A percentile compares a stretch with the other conserved stretches of the same genome.
Evolutionary conservation across 2,888 invertebrate genomes (phyloP).

Genomic region (Rhogogaster chlorosoma): DNA sequence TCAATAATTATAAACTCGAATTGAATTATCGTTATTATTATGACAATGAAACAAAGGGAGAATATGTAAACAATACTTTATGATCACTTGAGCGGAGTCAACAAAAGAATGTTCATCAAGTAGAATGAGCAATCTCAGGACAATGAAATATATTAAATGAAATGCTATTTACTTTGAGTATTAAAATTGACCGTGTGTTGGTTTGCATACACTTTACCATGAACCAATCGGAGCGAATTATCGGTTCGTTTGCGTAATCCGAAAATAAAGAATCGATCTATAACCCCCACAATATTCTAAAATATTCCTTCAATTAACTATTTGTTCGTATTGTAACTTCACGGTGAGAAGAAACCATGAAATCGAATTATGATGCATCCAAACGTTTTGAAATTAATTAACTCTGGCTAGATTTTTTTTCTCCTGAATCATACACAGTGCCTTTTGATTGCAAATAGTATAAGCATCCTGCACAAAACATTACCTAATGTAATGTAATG

Average conservation of each 20-base stretch:
- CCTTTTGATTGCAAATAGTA: neutral
- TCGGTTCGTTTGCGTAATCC: neutral
- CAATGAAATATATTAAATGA: neutral
- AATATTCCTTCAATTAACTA: neutral
- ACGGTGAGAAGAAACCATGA: neutral
- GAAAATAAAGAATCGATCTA: neutral
- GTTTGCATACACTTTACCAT: neutral
- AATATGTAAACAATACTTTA: neutral
- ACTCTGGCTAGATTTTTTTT: neutral
- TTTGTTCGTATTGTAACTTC: neutral
- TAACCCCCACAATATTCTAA: neutral
- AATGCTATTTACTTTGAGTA: slow-evolving; percentile 15
- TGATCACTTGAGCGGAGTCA: neutral
- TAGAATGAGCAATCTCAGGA: neutral
- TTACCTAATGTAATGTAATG: neutral
- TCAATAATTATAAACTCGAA: neutral
- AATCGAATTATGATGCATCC: neutral
- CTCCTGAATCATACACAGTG: neutral
- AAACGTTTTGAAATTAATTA: neutral
- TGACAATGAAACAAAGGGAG: neutral
- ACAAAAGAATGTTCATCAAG: neutral
- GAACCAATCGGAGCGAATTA: neutral
- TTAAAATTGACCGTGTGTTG: neutral
- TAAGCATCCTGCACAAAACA: neutral
- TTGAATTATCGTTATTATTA: neutral